Conservation (phyloP, 2,888 invertebrate species). For the Agonopterix alstromeriana region DNA sequence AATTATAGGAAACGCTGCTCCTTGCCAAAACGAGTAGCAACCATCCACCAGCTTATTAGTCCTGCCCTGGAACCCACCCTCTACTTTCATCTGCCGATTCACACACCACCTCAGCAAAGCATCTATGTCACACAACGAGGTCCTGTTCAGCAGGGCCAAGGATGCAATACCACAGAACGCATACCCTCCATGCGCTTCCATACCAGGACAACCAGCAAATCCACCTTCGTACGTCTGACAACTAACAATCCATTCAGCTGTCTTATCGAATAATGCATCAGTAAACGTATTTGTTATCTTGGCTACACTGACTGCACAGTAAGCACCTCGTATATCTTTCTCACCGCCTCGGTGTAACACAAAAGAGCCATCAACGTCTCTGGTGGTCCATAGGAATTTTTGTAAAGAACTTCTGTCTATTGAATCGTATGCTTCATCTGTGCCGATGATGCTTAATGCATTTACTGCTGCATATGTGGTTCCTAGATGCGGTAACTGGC, state of each 20-base stretch:
- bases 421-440: conserved; percentile 89
- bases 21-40: conserved; percentile 99
- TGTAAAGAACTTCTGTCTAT: conserved; percentile 87
- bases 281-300: conserved; percentile 88
- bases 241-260: conserved; percentile 94
- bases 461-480: conserved; percentile 98
- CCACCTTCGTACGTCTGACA: conserved; percentile 99
- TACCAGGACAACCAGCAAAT: conserved; percentile 90
- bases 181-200: conserved; percentile 99
- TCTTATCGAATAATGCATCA: conserved; percentile 86
- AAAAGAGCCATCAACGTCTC: conserved; percentile 92
- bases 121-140: conserved; percentile 84
- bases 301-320: conserved; percentile 95
- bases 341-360: conserved; percentile 95
- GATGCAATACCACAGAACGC: conserved; percentile 97
- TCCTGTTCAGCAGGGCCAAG: conserved; percentile 87
- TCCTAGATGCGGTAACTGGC: conserved; percentile 94
- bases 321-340: conserved; percentile 95
- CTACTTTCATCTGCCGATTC: conserved; percentile 93
- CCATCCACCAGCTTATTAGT: conserved; percentile 99
- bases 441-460: conserved; percentile 92
- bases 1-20: conserved; percentile 92
- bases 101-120: conserved; percentile 91
- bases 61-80: conserved; percentile 98
- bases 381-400: conserved; percentile 86